Evolutionary conservation across 2,797 vertebrate species (phyloP), one percentile per base, ranked within the genome.

Genomic region (Scarus forsteni): DNA sequence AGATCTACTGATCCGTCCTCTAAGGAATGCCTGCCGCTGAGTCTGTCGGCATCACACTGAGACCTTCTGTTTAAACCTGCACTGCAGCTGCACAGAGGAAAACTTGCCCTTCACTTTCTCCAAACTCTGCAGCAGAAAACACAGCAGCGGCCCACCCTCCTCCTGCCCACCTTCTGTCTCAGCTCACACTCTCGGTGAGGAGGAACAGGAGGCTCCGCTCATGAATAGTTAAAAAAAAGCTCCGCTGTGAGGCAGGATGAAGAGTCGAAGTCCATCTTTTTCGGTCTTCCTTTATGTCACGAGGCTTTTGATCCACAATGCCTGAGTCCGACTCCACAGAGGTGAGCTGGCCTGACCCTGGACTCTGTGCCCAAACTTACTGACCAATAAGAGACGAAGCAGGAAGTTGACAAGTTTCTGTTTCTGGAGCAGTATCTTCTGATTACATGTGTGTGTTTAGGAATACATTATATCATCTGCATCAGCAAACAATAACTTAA

Each of bases 101-200:
- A 80, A 83, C 75, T 79, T 83, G 78, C 80, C 85, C 87, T 91
- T 88, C 85, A 73, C 70, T 82, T 81, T 74, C 75, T 70, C 62
- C 65, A 83, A 83, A 85, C 73, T 86, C 85, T 85, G 85, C 80
- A 76, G 85, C 52, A 62, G 79, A 73, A 74, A 80, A 53, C 83
- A 14, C 84, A 86, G 87, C 85, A 75, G 84, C 36, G 7, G 53
- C 68, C 68, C 71, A 74, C 71, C 85, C 84, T 77, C 86, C 84
- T 78, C 78, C 85, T 70, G 81, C 77, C 84, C 65, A 64, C 88
- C 85, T 82, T 84, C 85, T 89, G 87, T 87, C 80, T 85, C 65
- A 54, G 64, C 71, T 84, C 65, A 51, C 43, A 43, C 68, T 52
- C 68, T 64, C 70, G 54, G 75, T 65, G n/a, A 70, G 73, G 66